Conservation (phyloP, 2,888 invertebrate genomes). For the Aricia artaxerxes region DNA sequence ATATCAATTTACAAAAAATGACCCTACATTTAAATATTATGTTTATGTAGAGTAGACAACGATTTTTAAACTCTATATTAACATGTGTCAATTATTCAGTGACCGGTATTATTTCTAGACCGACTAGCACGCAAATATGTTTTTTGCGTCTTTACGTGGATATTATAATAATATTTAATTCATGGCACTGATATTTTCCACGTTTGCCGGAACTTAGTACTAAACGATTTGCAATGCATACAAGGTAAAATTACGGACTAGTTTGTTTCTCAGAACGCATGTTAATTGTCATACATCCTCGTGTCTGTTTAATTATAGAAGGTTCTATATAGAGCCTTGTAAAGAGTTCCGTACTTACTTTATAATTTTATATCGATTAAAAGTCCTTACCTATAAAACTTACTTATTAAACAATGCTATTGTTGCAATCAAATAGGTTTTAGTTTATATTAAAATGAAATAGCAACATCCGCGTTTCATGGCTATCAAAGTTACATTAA, state of each 20-base stretch:
- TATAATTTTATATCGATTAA: constrained; percentile 23
- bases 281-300: constrained; percentile 32
- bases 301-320: constrained; percentile 32
- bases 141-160: not conserved
- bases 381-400: not conserved
- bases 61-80: not conserved
- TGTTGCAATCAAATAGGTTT: not conserved
- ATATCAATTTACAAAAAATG: not conserved
- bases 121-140: constrained; percentile 2
- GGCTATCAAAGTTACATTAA: not conserved
- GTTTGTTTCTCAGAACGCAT: constrained; percentile 29
- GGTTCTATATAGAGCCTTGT: constrained; percentile 32
- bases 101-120: not conserved
- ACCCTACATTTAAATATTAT: constrained; percentile 8
- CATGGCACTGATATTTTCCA: constrained; percentile 21
- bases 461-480: not conserved
- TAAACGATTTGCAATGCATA: constrained; percentile 25
- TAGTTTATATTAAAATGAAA: not conserved
- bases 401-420: not conserved
- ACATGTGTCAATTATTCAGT: not conserved
- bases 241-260: constrained; percentile 30
- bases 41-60: not conserved
- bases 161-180: constrained; percentile 12
- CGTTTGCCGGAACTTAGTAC: constrained; percentile 15
- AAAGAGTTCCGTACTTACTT: constrained; percentile 29